Base-by-base conservation (phyloP, 2,797 vertebrate species). In the Phrynocephalus forsythii region DNA sequence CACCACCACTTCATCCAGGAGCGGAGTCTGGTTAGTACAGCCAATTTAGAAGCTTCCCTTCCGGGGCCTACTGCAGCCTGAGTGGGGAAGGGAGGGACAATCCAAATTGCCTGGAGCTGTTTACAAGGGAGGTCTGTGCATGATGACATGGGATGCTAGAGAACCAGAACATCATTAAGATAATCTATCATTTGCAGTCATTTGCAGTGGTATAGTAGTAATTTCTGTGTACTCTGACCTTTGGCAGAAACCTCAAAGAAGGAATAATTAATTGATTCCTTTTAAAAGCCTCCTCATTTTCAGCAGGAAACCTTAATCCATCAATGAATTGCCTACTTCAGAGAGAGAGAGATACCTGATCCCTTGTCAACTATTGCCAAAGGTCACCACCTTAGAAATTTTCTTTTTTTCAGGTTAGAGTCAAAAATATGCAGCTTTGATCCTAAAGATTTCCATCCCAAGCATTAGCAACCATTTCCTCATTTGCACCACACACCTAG, bases 381-480 rank as follows among this genome's bases (percentile, higher is more conserved):
- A 77, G 20, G 69, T n/a, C 33, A 38, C 30, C 30, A 60, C 50
- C 68, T 8, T 63, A 63, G n/a, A 85, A 4, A 50, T 72, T 89
- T 77, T 44, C 24, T 48, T 16, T 83, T 44, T 66, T 83, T 13
- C 30, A 68, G 16, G 38, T 52, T 20, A 56, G 60, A 50, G 20
- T 38, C 30, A 60, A 82, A 30, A 86, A 79, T 48, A 72, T 84
- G 50, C 87, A 72, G 33, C 50, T 71, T 79, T 48, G 48, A 30
- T 24, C 22, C 50, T 56, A 60, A 83, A 38, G 10, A 71, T 79
- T 67, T 73, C 75, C n/a, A 83, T n/a, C 22, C 38, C 38, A 52
- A n/a, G 18, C 44, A 86, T 69, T 56, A 89, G 30, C 22, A 86
- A 24, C 30, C 56, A 75, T 52, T 79, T 71, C 72, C 73, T 78